Percentiles rank a stretch among this genome's conserved stretches.
These are phyloP conservation scores for Polietes domitor DNA, from an alignment of 2,888 invertebrate genomes.

Conservation along the genomic window DNA sequence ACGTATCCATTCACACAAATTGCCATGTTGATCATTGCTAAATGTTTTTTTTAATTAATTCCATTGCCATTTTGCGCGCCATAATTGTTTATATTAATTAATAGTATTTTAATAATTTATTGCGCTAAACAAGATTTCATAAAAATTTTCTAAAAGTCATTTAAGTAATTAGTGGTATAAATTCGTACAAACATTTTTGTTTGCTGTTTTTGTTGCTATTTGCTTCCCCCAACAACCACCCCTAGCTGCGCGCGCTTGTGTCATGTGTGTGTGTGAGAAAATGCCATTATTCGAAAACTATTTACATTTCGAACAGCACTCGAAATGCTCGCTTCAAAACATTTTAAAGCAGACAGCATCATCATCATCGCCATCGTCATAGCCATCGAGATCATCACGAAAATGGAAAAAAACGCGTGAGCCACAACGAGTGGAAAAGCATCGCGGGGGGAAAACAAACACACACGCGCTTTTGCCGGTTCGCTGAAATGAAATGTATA, in stretches of 20 bases:
- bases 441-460: not conserved
- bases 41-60: constrained; percentile 12
- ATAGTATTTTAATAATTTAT: constrained; percentile 37
- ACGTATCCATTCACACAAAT: not conserved
- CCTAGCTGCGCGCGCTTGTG: not conserved
- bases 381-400: not conserved
- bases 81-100: constrained; percentile 14
- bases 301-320: constrained; percentile 30
- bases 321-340: not conserved
- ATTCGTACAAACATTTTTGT: not conserved
- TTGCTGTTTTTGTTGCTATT: not conserved
- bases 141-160: constrained; percentile 53
- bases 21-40: not conserved
- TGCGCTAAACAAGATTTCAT: constrained; percentile 19
- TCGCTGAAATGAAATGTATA: constrained; percentile 38
- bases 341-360: constrained; percentile 18
- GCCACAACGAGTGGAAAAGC: constrained; percentile 3
- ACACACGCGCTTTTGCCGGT: not conserved
- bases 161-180: constrained; percentile 57
- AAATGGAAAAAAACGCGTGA: constrained; percentile 42
- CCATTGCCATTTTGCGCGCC: constrained; percentile 13
- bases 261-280: not conserved
- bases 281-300: constrained; percentile 9
- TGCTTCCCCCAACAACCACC: not conserved
- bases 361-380: too few species aligned